Evolutionary conservation across 2,888 invertebrate genomes (phyloP).

Genomic region (Clepsis dumicolana): DNA sequence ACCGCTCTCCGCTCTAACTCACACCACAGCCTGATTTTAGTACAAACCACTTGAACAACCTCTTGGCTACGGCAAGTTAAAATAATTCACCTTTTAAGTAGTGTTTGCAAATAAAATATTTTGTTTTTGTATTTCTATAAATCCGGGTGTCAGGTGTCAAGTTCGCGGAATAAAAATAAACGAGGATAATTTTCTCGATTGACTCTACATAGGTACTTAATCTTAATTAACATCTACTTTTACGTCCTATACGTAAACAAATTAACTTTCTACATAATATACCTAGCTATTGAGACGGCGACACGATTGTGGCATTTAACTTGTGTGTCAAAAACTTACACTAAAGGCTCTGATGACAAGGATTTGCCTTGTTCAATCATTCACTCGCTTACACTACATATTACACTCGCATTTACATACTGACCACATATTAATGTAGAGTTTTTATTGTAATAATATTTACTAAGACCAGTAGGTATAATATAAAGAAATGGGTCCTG

Average conservation of each 20-base stretch:
- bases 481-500: too few relatives aligned
- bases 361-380: too few relatives aligned
- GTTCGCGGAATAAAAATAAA: not conserved
- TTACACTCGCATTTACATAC: too few relatives aligned
- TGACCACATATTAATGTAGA: too few relatives aligned
- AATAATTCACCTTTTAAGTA: constrained; percentile 40
- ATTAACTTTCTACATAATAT: not conserved
- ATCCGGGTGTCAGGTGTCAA: constrained; percentile 31
- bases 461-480: too few relatives aligned
- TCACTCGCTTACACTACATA: too few relatives aligned
- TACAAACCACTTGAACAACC: constrained; percentile 32
- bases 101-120: constrained; percentile 33
- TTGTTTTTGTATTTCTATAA: constrained; percentile 17
- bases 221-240: not conserved
- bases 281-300: too few relatives aligned
- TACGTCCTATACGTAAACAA: not conserved
- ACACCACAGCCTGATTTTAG: constrained; percentile 24
- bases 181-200: constrained; percentile 4
- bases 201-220: not conserved
- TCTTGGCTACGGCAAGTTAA: constrained; percentile 34
- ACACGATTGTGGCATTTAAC: too few relatives aligned
- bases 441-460: too few relatives aligned
- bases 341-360: too few relatives aligned
- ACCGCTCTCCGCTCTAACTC: constrained; percentile 8
- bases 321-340: too few relatives aligned